Percentiles rank a stretch among this genome's conserved stretches.
Conservation (phyloP, 1,140 invertebrate genomes). For the Zaprionus ornatus region DNA sequence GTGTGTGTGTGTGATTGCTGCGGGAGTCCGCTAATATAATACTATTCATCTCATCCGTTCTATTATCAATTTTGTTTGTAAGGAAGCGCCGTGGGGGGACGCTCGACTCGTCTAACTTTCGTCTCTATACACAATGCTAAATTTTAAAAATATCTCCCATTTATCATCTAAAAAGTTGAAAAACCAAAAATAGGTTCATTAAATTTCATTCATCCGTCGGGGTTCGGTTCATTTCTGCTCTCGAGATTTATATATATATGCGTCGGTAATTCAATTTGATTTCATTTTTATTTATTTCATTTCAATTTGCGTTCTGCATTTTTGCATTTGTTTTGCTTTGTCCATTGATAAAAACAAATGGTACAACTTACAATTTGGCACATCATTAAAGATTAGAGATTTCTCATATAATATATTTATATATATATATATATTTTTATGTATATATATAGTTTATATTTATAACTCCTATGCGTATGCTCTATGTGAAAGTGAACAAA, state of each 20-base stretch:
- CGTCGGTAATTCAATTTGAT: conserved; percentile 6
- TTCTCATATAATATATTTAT: conserved; percentile 59
- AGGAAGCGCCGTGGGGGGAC: conserved; percentile 50
- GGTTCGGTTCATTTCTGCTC: conserved; percentile 44
- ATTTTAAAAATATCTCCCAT: conserved; percentile 70
- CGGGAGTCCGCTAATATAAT: conserved; percentile 53
- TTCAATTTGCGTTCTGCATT: conserved; percentile 72
- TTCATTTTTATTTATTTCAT: conserved; percentile 60
- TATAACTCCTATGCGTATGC: conserved; percentile 72
- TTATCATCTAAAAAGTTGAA: conserved; percentile 58
- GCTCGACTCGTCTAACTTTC: conserved; percentile 46
- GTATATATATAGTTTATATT: conserved; percentile 72
- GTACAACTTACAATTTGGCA: conserved; percentile 83
- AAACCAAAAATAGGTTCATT: conserved; percentile 50
- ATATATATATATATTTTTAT: conserved; percentile 64
- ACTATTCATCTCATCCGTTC: conserved; percentile 53
- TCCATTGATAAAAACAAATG: conserved; percentile 76
- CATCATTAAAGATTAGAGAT: conserved; percentile 80
- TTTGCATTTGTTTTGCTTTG: conserved; percentile 60
- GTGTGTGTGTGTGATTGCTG: conserved; percentile 48
- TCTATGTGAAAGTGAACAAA: conserved; percentile 78
- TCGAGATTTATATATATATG: conserved; percentile 34
- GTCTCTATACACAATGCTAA: conserved; percentile 68
- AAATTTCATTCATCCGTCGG: conserved; percentile 24
- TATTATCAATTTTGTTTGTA: conserved; percentile 70